Evolutionary conservation across 2,113 vertebrate species (phyloP).

Genomic region (Isichthys henryi): DNA sequence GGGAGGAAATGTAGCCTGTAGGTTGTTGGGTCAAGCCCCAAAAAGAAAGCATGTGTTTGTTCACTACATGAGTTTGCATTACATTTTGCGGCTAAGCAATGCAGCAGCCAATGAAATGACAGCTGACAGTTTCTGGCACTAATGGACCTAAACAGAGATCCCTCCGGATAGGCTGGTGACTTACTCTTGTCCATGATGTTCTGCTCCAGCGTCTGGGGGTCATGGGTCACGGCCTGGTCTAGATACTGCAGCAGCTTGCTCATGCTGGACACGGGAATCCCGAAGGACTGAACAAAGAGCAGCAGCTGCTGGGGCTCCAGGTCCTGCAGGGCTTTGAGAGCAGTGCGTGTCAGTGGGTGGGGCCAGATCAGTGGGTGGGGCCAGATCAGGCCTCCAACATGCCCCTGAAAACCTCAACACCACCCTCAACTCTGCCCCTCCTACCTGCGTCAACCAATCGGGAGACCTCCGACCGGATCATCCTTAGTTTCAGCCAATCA

Average conservation of each 20-base stretch:
- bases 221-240: slow-evolving; percentile 91
- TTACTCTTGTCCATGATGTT: slow-evolving; percentile 99
- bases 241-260: slow-evolving; percentile 91
- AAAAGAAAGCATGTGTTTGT: background rate
- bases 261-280: slow-evolving; percentile 97
- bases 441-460: slow-evolving; percentile 89
- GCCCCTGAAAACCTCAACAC: background rate
- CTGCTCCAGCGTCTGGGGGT: slow-evolving; percentile 84
- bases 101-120: background rate
- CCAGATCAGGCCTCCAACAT: background rate
- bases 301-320: slow-evolving; percentile 91
- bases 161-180: slow-evolving; percentile 19
- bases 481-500: slow-evolving; percentile 92
- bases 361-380: background rate
- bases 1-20: background rate
- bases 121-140: background rate
- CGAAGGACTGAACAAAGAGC: slow-evolving; percentile 95
- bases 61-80: background rate
- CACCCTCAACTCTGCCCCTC: background rate
- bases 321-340: slow-evolving; percentile 78
- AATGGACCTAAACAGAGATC: background rate
- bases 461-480: slow-evolving; percentile 93
- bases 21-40: background rate
- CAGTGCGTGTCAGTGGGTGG: background rate
- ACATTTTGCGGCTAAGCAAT: background rate